Base-by-base conservation (phyloP, 2,888 invertebrate genomes). In the Bombylius discolor region DNA sequence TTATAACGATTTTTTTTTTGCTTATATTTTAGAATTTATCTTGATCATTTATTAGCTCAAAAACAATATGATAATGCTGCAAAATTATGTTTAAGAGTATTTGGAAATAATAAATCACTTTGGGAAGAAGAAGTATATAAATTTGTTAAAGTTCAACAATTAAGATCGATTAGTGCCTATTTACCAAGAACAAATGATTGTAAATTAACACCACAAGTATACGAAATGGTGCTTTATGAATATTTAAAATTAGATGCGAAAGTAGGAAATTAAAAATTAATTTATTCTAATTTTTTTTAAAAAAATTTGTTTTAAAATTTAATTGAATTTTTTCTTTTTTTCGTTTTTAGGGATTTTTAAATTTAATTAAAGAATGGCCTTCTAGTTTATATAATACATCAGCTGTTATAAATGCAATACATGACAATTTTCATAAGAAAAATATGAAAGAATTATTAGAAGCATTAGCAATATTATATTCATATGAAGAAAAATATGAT, bases 101-200 rank as follows among this genome's bases (percentile, higher is more conserved):
- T 91, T 63, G 89, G 87, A 56, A 83, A 82, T 63, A 87, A 89
- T 68, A 89, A 88, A 74, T 77, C 80, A 36, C 75, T 89, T 49
- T 97, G 97, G 97, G 94, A 96, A 70, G 87, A 87, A 62, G 90
- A 93, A 73, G 85, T 95, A 47, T 84, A 87, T 59, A 92, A 93
- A 74, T 97, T 97, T 76, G 87, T 87, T 11, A 81, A 83, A 64
- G 83, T 87, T 11, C 85, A 89, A 62, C 90, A 93, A 66, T 74
- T 96, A 31, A 77, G 89, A 66, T 82, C 87, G 11, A 81, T 90
- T 33, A 86, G 90, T 66, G 79, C 83, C 0, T 91, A 89, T 70
- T 79, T 94, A 58, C 93, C 93, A 1, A 80, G 84, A 61, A 80
- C 79, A 1, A 75, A 81, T 8, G 85, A 88, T 53, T 83, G 84